These are phyloP conservation scores for Drosophila percnosoma DNA, from an alignment of 2,888 invertebrate species.

Conservation along the genomic window DNA sequence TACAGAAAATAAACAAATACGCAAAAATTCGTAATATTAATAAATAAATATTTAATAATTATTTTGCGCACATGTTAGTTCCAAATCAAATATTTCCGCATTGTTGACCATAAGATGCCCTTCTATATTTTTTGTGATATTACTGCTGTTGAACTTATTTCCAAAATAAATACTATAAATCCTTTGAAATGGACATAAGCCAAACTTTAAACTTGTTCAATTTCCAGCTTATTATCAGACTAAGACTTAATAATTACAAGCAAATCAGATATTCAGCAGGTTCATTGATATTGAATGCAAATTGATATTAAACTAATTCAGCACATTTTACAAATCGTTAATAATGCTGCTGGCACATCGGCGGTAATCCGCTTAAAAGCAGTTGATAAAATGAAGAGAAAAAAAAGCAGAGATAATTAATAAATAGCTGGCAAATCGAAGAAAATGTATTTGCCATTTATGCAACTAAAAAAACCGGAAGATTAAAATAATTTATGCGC, in stretches of 20 bases:
- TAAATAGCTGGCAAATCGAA: slow-evolving; percentile 38
- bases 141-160: not conserved
- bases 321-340: slow-evolving; percentile 17
- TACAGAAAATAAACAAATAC: slow-evolving; percentile 1
- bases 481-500: slow-evolving; percentile 69
- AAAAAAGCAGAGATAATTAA: slow-evolving; percentile 20
- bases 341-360: slow-evolving; percentile 47
- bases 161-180: not conserved
- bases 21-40: slow-evolving; percentile 23
- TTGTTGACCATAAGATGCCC: not conserved
- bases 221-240: rapidly evolving
- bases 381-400: not conserved
- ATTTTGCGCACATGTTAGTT: slow-evolving; percentile 5
- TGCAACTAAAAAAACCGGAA: slow-evolving; percentile 42
- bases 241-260: not conserved
- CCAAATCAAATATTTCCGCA: not conserved
- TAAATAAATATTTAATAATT: slow-evolving; percentile 54
- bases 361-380: slow-evolving; percentile 50
- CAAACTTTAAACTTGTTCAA: not conserved
- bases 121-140: not conserved
- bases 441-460: slow-evolving; percentile 54
- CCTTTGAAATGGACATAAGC: not conserved
- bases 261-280: slow-evolving; percentile 30
- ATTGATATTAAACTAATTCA: slow-evolving; percentile 39
- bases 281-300: slow-evolving; percentile 12